Base-by-base conservation (phyloP, 1,140 invertebrate genomes). In the Calliphora vicina region DNA sequence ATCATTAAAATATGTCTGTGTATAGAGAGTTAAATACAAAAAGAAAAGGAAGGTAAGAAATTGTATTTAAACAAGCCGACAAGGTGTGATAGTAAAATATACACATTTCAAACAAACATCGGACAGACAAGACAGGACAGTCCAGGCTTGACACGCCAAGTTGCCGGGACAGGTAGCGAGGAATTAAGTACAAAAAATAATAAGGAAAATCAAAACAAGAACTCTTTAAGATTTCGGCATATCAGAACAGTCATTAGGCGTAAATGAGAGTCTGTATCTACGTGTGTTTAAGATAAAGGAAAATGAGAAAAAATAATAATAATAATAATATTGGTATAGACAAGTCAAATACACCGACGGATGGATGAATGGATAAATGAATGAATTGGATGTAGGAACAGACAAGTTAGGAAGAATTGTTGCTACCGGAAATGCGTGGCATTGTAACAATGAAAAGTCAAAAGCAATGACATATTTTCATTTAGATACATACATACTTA, bases 391-490 rank as follows among this genome's bases (percentile, higher is more conserved):
- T 35, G 35, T 35, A 35, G 35, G 35, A 35, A 35, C 35, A 35
- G 35, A 35, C 10, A 5, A 35, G 35, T 35, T 35, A 35, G 35
- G 35, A 10, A 35, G 17, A 50, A 50, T 50, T 50, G 8, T 50
- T 12, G 20, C 74, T 43, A 78, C 74, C 74, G 74, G 74, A 78
- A 78, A 78, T 78, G 74, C 74, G 74, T 78, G 35, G 74, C 74
- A 78, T 78, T 78, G 74, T 45, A 78, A 78, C 35, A 43, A 43
- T 43, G 35, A 78, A 25, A 67, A 67, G 74, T 43, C 74, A 78
- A 78, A 57, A 43, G 72, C 72, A 78, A 78, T 78, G 74, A 78
- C 74, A 78, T 78, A 45, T 78, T 78, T n/a, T 43, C 74, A n/a
- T n/a, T n/a, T n/a, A n/a, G n/a, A n/a, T n/a, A n/a, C n/a, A n/a